Evolutionary conservation across 2,888 invertebrate species (phyloP), one percentile per base, ranked within the genome.

Genomic region (Drosophila mulleri): DNA sequence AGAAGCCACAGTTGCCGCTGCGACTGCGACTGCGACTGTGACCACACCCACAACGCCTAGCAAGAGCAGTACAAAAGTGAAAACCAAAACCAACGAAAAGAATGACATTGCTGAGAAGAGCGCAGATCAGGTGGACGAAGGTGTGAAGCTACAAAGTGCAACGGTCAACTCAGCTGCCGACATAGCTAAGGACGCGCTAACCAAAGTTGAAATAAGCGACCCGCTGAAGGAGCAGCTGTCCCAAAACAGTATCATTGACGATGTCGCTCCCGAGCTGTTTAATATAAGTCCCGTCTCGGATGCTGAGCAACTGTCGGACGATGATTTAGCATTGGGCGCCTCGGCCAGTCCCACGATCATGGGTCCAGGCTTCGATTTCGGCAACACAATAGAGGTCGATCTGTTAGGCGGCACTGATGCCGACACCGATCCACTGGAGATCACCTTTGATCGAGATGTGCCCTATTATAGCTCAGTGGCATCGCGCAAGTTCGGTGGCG

Each of bases 241-340:
- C 23, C 59, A 83, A 61, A 66, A 70, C 60, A 56, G 76, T n/a
- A 61, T 78, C 0, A 64, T 74, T 29, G 72, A 88, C 23, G 73
- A 81, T 67, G 63, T 78, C 3, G 80, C 75, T 7, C 67, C 87
- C 3, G 89, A 91, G 62, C 78, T 92, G 12, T 83, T 91, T 45
- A 90, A 91, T 74, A 63, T 92, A 32, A 92, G 91, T 70, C 92
- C 92, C 42, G 87, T 90, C 57, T 92, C 92, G 9, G 92, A 92
- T 68, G 83, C 86, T 5, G 92, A 92, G 58, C 88, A 69, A 3
- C 75, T 91, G 20, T 92, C 91, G 2, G 92, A 93, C 52, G 93
- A 93, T 71, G 93, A 93, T 70, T 82, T 93, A 41, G 92, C 91
- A 5, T 71, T 93, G 8, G 93, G 93, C 11, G 93, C 93, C 37